phyloP scores from a whole-genome alignment of 1,140 invertebrate genomes.

The Drosophila arizonae region DNA sequence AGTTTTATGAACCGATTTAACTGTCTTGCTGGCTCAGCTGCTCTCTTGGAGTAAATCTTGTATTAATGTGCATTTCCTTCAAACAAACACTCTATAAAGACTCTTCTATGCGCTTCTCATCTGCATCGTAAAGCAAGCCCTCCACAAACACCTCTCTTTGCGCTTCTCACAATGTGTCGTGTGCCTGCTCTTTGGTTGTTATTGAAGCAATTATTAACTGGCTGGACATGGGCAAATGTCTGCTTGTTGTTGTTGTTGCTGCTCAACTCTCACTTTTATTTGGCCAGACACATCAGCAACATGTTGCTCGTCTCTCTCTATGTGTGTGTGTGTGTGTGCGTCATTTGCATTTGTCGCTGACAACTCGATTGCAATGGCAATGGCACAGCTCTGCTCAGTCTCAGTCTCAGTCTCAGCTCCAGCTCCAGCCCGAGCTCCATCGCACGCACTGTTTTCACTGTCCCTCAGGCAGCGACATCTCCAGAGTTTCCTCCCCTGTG shows the following conservation, averaged over 20 bases:
- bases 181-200: neutral
- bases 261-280: constrained; percentile 63
- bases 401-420: no score
- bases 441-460: constrained; percentile 61
- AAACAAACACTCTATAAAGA: neutral
- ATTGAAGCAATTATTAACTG: constrained; percentile 20
- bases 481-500: constrained; percentile 6
- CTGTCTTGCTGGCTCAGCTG: no score
- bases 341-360: constrained; percentile 68
- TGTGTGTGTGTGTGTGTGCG: neutral
- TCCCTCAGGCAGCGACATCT: constrained; percentile 45
- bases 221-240: constrained; percentile 32
- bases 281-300: constrained; percentile 33
- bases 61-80: no score
- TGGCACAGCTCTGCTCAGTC: no score
- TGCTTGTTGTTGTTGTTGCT: constrained; percentile 31
- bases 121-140: neutral
- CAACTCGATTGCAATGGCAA: constrained; percentile 20
- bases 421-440: no score
- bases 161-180: constrained; percentile 6
- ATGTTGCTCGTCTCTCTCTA: constrained; percentile 36
- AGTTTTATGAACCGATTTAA: no score
- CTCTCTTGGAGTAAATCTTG: no score
- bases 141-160: constrained; percentile 3
- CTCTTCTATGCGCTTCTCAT: neutral